A percentile compares a stretch with the other conserved stretches of the same genome.
phyloP scores from a whole-genome alignment of 2,888 invertebrate genomes.

The Zaprionus obscuricornis region DNA sequence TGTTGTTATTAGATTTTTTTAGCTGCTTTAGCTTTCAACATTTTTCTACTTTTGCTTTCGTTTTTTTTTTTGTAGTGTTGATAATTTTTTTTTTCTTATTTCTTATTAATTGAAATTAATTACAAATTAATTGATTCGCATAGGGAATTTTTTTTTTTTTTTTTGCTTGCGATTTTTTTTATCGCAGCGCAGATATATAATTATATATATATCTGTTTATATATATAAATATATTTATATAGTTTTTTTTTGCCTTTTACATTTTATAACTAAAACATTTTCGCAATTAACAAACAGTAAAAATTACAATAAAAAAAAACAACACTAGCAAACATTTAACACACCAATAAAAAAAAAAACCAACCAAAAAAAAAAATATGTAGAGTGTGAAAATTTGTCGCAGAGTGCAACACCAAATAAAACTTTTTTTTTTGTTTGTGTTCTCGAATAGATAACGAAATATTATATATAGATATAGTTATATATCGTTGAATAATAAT shows the following conservation, averaged over 20 bases:
- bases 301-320: slow-evolving; percentile 45
- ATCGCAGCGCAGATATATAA: slow-evolving; percentile 24
- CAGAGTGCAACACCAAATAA: slow-evolving; percentile 48
- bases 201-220: slow-evolving; percentile 26
- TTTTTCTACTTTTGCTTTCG: slow-evolving; percentile 34
- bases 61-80: slow-evolving; percentile 35
- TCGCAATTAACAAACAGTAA: slow-evolving; percentile 51
- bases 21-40: slow-evolving; percentile 32
- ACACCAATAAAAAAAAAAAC: slow-evolving; percentile 54
- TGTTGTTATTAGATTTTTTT: slow-evolving; percentile 63
- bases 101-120: slow-evolving; percentile 81
- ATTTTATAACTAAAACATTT: slow-evolving; percentile 64
- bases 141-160: slow-evolving; percentile 78
- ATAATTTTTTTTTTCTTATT: slow-evolving; percentile 34
- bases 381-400: too few relatives aligned
- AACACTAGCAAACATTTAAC: slow-evolving; percentile 74
- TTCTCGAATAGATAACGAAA: slow-evolving; percentile 49
- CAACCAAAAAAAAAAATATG: neutral
- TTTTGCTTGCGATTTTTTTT: slow-evolving; percentile 27
- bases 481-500: slow-evolving; percentile 46
- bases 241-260: slow-evolving; percentile 35
- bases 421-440: slow-evolving; percentile 13
- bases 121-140: slow-evolving; percentile 84
- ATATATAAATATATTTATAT: slow-evolving; percentile 30
- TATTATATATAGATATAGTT: slow-evolving; percentile 43